These are phyloP conservation scores for Strongylocentrotus purpuratus DNA, from an alignment of 35 echinoderm and acorn worm genomes.

Conservation along the genomic window DNA sequence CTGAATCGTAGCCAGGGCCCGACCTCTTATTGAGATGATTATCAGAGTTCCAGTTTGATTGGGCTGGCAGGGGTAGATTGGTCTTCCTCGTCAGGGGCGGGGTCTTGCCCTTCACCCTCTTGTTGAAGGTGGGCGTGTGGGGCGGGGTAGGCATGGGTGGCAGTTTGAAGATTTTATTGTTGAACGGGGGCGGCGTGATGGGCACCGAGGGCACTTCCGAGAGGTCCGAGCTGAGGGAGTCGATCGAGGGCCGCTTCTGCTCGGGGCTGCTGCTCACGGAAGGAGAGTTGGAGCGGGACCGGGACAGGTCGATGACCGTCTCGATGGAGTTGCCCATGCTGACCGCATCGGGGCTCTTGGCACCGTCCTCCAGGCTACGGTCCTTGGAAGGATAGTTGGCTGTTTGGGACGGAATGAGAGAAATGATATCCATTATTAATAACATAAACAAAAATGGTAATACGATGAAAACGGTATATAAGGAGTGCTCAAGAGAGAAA, in stretches of 20 bases:
- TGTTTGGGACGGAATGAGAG: not conserved
- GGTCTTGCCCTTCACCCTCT: not conserved
- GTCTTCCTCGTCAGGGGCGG: not conserved
- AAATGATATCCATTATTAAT: not conserved
- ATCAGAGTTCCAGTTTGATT: not conserved
- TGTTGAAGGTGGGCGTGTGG: constrained; percentile 28
- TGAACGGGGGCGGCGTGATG: constrained; percentile 25
- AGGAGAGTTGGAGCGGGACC: not conserved
- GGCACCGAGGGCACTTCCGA: constrained; percentile 19
- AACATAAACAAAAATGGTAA: not conserved
- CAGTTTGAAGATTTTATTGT: not conserved
- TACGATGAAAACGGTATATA: too few relatives aligned
- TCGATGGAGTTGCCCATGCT: not conserved
- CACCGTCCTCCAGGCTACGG: not conserved
- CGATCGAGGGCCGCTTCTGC: constrained; percentile 44
- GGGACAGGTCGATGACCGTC: not conserved
- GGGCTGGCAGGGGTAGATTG: not conserved
- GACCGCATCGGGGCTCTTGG: not conserved
- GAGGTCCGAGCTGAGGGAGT: not conserved
- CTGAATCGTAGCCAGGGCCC: not conserved
- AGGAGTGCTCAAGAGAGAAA: too few relatives aligned
- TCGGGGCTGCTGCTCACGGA: constrained; percentile 35
- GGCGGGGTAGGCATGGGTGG: constrained; percentile 31
- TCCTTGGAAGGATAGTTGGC: constrained; percentile 4
- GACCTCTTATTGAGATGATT: not conserved